Conservation (phyloP, 2,888 invertebrate genomes). For the Labia minor region DNA sequence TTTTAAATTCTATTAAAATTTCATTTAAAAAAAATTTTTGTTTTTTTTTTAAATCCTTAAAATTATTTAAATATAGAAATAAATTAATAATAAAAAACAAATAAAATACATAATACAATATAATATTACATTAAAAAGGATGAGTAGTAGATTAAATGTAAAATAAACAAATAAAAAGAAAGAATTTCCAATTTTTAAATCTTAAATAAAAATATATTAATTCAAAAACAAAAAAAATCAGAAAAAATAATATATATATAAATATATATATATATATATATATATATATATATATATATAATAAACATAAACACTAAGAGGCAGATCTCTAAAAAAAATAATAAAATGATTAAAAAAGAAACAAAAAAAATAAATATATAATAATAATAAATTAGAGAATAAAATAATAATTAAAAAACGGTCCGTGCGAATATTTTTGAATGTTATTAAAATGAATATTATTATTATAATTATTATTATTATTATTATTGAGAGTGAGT, state of each 20-base stretch:
- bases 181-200: too few relatives aligned
- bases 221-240: too few relatives aligned
- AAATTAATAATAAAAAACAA: conserved; percentile 23
- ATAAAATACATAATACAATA: conserved; percentile 21
- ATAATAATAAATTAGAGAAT: conserved; percentile 20
- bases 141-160: conserved; percentile 21
- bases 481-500: too few relatives aligned
- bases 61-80: conserved; percentile 26
- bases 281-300: too few relatives aligned
- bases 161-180: conserved; percentile 20
- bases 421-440: too few relatives aligned
- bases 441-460: too few relatives aligned
- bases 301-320: too few relatives aligned
- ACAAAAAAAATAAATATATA: conserved; percentile 31
- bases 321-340: conserved; percentile 38
- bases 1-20: conserved; percentile 19
- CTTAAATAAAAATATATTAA: too few relatives aligned
- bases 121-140: conserved; percentile 24
- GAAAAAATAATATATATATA: too few relatives aligned
- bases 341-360: conserved; percentile 24
- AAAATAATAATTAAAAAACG: conserved; percentile 23
- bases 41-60: too few relatives aligned
- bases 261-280: too few relatives aligned
- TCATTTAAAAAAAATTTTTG: conserved; percentile 21
- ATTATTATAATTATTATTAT: too few relatives aligned